Percentiles rank a stretch among this genome's conserved stretches.
Evolutionary conservation across 1,140 invertebrate species (phyloP).

Genomic region (Chlorops oryzae): DNA sequence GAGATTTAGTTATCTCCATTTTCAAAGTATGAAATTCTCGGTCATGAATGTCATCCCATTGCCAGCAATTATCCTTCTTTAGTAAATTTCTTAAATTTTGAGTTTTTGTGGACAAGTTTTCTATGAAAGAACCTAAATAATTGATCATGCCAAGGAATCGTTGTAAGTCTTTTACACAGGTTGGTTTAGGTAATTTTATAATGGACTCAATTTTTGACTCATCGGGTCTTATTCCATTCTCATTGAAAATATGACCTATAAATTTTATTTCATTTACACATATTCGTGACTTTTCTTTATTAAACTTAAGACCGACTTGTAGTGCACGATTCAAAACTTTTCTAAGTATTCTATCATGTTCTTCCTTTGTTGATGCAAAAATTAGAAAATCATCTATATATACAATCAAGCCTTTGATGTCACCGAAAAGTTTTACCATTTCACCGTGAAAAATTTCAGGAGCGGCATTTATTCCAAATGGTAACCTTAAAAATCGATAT

Average conservation of each 20-base stretch:
- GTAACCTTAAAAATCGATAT: conserved; percentile 35
- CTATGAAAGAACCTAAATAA: conserved; percentile 27
- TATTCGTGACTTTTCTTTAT: conserved; percentile 14
- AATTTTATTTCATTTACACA: conserved; percentile 33
- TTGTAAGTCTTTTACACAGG: conserved; percentile 30
- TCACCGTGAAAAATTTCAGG: conserved; percentile 41
- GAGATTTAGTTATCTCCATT: conserved; percentile 22
- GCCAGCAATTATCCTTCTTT: conserved; percentile 4
- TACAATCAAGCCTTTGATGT: conserved; percentile 34
- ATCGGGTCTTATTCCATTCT: neutral
- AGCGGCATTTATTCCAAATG: conserved; percentile 46
- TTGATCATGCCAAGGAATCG: conserved; percentile 31
- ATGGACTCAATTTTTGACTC: conserved; percentile 26
- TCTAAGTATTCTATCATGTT: conserved; percentile 31
- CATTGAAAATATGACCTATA: conserved; percentile 27
- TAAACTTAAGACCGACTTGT: conserved; percentile 13
- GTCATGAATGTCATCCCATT: neutral
- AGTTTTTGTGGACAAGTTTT: conserved; percentile 27
- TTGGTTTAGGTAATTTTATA: conserved; percentile 22
- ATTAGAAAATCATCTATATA: conserved; percentile 45
- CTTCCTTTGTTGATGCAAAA: conserved; percentile 12
- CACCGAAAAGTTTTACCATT: conserved; percentile 31
- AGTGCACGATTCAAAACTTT: conserved; percentile 27
- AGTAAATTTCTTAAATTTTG: conserved; percentile 7
- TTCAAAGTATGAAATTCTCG: conserved; percentile 23